Evolutionary conservation across 2,113 vertebrate genomes (phyloP).

Genomic region (Hystrix cristata): DNA sequence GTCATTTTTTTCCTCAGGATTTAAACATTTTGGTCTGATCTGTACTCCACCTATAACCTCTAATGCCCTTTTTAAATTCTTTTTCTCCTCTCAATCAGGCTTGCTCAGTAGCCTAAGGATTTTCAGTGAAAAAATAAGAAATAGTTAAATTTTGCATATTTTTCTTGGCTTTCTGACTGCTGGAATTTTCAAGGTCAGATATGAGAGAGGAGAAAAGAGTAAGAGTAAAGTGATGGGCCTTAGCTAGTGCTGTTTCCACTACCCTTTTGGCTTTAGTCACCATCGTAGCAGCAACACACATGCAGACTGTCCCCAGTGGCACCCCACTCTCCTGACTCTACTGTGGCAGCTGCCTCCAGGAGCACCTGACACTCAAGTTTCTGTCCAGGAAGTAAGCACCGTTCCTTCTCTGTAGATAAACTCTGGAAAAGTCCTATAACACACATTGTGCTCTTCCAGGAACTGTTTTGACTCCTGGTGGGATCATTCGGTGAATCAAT

Average conservation of each 20-base stretch:
- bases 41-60: background rate
- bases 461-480: background rate
- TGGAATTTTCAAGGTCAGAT: background rate
- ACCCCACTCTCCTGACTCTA: background rate
- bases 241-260: background rate
- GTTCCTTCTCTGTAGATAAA: background rate
- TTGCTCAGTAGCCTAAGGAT: background rate
- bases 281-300: background rate
- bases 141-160: background rate
- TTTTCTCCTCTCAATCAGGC: background rate
- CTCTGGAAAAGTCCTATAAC: background rate
- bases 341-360: background rate
- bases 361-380: background rate
- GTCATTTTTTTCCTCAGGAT: background rate
- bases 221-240: background rate
- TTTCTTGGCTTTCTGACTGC: background rate
- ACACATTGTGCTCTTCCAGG: background rate
- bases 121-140: background rate
- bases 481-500: background rate
- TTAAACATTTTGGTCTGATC: background rate
- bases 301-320: background rate
- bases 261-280: background rate
- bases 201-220: background rate
- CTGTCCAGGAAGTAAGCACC: background rate
- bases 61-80: background rate